These are phyloP conservation scores for Cassiopea xamachana DNA, from an alignment of 30 jellyfish, hydroid and myxozoan species.

Conservation along the genomic window DNA sequence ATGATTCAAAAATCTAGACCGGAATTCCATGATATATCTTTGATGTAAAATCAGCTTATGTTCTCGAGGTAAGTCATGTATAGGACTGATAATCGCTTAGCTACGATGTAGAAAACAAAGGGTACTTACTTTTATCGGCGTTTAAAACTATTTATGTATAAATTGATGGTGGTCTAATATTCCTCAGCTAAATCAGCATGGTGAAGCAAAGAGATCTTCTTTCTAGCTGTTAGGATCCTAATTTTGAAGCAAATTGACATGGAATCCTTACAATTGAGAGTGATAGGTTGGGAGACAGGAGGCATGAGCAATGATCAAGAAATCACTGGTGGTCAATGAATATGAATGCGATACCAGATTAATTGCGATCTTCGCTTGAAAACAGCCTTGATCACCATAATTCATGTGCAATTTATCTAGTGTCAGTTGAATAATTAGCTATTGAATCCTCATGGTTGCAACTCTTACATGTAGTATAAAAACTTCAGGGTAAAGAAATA, in stretches of 20 bases:
- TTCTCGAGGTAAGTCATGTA: background rate
- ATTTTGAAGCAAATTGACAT: slow-evolving; percentile 11
- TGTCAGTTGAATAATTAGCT: slow-evolving; percentile 7
- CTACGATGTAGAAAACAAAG: background rate
- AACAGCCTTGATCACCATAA: slow-evolving; percentile 55
- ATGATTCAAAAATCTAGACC: no score
- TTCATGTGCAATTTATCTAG: slow-evolving; percentile 6
- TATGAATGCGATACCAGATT: slow-evolving; percentile 56
- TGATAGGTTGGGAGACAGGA: slow-evolving; percentile 33
- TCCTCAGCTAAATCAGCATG: slow-evolving; percentile 5
- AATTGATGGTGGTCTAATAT: background rate
- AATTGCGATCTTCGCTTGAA: slow-evolving; percentile 46
- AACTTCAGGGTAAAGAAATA: background rate
- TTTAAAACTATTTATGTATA: no score
- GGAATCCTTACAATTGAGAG: background rate
- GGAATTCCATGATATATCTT: no score
- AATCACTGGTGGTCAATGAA: slow-evolving; percentile 75
- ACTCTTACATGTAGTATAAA: background rate
- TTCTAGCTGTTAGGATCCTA: slow-evolving; percentile 8
- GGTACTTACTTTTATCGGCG: background rate
- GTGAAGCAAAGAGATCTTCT: background rate
- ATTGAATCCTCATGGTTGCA: slow-evolving; percentile 11
- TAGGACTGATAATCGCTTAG: background rate
- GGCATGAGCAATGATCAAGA: slow-evolving; percentile 40
- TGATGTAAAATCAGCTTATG: background rate